A percentile compares a stretch with the other conserved stretches of the same genome.
These are phyloP conservation scores for Pyxicephalus adspersus DNA, from an alignment of 2,113 vertebrate genomes.

Conservation along the genomic window DNA sequence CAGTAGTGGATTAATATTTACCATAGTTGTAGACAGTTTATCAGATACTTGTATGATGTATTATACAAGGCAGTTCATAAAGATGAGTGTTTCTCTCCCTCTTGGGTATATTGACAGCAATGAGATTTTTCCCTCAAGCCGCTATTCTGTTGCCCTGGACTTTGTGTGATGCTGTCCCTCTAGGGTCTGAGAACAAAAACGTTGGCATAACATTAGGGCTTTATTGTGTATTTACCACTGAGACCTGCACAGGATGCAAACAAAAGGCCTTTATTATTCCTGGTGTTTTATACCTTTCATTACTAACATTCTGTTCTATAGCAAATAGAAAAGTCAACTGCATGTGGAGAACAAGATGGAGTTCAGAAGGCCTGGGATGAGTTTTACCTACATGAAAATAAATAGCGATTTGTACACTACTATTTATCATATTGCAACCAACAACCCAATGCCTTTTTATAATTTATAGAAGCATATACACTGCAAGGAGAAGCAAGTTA, in stretches of 20 bases:
- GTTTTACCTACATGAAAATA: too few relatives aligned
- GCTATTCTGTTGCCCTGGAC: constrained; percentile 8
- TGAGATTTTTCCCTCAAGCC: constrained; percentile 24
- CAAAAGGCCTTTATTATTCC: background rate
- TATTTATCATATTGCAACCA: too few relatives aligned
- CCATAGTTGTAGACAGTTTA: constrained; percentile 27
- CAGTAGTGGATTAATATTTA: constrained; percentile 32
- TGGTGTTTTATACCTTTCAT: background rate
- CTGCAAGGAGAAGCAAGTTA: background rate
- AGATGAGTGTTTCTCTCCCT: background rate
- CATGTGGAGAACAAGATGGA: too few relatives aligned
- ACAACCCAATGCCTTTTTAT: too few relatives aligned
- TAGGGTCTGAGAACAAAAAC: constrained; percentile 19
- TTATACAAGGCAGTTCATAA: constrained; percentile 36
- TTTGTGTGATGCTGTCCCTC: constrained; percentile 18
- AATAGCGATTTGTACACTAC: too few relatives aligned
- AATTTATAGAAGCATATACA: too few relatives aligned
- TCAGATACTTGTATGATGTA: constrained; percentile 22
- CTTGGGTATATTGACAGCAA: constrained; percentile 27
- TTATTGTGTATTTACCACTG: constrained; percentile 27
- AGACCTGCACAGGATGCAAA: background rate
- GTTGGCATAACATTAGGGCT: constrained; percentile 7
- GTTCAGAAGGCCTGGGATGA: too few relatives aligned
- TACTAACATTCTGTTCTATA: background rate
- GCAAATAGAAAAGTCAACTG: background rate